phyloP scores from a whole-genome alignment of 1,140 invertebrate species.

The Pararge aegeria region DNA sequence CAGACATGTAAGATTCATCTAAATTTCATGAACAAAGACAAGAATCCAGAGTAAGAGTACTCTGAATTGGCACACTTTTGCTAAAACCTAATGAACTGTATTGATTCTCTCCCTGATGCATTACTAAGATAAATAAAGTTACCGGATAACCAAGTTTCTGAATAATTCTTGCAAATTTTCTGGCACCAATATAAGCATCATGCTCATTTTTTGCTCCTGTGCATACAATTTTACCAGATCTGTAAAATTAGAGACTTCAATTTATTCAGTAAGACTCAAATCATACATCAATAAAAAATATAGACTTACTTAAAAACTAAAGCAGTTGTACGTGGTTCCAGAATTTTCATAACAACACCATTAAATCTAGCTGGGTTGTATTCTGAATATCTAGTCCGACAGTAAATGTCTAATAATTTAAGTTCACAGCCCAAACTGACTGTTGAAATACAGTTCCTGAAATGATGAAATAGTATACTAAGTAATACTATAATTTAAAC shows the following conservation, averaged over 20 bases:
- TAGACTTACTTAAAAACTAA: constrained; percentile 89
- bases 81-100: too few relatives aligned
- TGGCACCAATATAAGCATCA: constrained; percentile 94
- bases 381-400: constrained; percentile 98
- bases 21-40: too few relatives aligned
- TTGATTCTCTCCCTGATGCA: too few relatives aligned
- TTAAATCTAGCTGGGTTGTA: constrained; percentile 99
- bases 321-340: constrained; percentile 97
- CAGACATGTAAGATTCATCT: too few relatives aligned
- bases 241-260: constrained; percentile 49
- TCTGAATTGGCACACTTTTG: too few relatives aligned
- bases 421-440: constrained; percentile 94
- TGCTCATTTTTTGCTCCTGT: constrained; percentile 98
- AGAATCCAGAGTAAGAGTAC: too few relatives aligned
- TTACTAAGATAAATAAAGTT: constrained; percentile 39
- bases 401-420: constrained; percentile 94
- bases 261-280: not conserved
- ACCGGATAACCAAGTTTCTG: constrained; percentile 98
- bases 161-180: constrained; percentile 99
- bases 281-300: not conserved
- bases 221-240: constrained; percentile 99
- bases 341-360: constrained; percentile 98
- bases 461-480: constrained; percentile 46
- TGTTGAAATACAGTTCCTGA: constrained; percentile 96
- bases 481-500: too few relatives aligned